Percentiles rank a stretch among this genome's conserved stretches.
Evolutionary conservation across 92 coral and sea anemone genomes (phyloP).

Genomic region (Paramuricea clavata): DNA sequence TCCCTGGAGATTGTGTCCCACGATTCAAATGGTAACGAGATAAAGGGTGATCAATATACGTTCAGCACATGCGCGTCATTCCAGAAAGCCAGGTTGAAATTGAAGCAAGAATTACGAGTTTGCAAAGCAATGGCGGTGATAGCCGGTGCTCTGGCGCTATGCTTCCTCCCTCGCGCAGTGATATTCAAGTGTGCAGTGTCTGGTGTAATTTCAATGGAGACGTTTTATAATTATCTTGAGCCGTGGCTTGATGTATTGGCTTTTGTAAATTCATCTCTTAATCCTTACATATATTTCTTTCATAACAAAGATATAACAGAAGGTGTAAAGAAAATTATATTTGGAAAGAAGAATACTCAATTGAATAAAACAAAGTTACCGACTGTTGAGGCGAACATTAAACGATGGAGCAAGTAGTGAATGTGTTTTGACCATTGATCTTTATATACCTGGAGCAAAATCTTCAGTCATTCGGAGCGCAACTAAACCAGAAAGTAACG

Average conservation of each 20-base stretch:
- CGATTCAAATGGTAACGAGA: neutral
- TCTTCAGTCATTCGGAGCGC: too few relatives aligned
- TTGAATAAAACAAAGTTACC: neutral
- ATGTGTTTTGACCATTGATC: too few relatives aligned
- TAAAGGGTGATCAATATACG: neutral
- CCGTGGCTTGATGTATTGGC: slow-evolving; percentile 15
- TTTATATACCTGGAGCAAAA: too few relatives aligned
- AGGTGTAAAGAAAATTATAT: neutral
- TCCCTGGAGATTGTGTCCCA: neutral
- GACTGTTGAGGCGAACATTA: neutral
- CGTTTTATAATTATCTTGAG: neutral
- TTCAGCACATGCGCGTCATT: neutral
- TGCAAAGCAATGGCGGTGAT: slow-evolving; percentile 15
- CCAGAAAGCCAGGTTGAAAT: neutral
- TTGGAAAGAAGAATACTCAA: neutral
- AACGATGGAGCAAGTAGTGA: neutral
- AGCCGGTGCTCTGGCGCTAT: neutral
- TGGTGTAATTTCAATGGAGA: neutral
- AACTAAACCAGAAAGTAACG: too few relatives aligned
- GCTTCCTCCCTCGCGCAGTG: neutral
- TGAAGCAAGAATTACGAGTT: slow-evolving; percentile 1
- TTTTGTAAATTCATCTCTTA: slow-evolving; percentile 8
- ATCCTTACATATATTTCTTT: slow-evolving; percentile 30
- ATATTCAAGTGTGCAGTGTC: neutral
- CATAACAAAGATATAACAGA: neutral